Evolutionary conservation across 2,113 vertebrate species (phyloP).

Genomic region (Elaphurus davidianus): DNA sequence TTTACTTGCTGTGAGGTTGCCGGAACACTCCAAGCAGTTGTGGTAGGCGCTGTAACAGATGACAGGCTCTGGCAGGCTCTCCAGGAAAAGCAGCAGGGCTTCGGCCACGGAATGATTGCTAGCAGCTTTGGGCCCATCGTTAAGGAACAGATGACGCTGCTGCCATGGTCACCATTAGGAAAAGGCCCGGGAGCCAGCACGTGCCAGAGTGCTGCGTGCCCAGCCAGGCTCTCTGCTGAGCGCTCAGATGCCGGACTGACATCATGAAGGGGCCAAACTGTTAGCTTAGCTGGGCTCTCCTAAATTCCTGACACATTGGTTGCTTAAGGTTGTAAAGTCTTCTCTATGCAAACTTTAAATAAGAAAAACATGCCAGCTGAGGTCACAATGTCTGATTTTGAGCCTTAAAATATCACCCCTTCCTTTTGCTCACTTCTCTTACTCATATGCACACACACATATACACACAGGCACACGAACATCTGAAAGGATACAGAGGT

Average conservation of each 20-base stretch:
- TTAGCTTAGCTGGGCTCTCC: background rate
- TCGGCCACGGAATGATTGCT: slow-evolving; percentile 96
- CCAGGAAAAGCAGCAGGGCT: slow-evolving; percentile 94
- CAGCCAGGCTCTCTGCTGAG: background rate
- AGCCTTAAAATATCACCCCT: slow-evolving; percentile 5
- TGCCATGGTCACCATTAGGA: background rate
- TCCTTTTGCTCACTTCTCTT: background rate
- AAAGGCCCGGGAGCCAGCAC: background rate
- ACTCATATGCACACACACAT: background rate
- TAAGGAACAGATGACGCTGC: slow-evolving; percentile 77
- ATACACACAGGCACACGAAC: background rate
- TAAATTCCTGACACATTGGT: slow-evolving; percentile 8
- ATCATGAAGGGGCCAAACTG: background rate
- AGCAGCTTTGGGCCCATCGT: slow-evolving; percentile 83
- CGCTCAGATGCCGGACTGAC: background rate
- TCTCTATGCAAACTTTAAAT: slow-evolving; percentile 27
- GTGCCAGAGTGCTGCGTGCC: background rate
- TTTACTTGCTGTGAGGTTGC: slow-evolving; percentile 84
- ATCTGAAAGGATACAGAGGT: slow-evolving; percentile 91
- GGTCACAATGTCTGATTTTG: background rate
- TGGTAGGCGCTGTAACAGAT: slow-evolving; percentile 88
- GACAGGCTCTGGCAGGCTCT: slow-evolving; percentile 95
- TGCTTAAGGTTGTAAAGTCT: background rate
- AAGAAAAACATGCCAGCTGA: slow-evolving; percentile 17
- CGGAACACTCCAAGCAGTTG: slow-evolving; percentile 86